Conservation (phyloP, 2,797 vertebrate genomes). For the Sciurus carolinensis region DNA sequence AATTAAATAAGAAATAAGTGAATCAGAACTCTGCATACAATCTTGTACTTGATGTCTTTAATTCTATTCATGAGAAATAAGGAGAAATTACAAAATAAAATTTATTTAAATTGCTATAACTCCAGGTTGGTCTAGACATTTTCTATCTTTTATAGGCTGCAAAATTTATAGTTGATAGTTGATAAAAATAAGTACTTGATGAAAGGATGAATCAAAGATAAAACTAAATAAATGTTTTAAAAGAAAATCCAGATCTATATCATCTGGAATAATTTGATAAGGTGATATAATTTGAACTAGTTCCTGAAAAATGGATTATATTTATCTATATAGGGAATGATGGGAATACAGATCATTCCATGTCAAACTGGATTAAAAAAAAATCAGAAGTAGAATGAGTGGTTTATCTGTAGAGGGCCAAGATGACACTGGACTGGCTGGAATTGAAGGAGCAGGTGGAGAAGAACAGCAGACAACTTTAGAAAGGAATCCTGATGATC, state of each 20-base stretch:
- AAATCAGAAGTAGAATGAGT: background rate
- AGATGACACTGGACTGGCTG: background rate
- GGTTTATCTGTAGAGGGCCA: background rate
- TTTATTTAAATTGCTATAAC: constrained; percentile 1
- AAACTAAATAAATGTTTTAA: background rate
- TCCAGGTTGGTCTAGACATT: background rate
- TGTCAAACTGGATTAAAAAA: background rate
- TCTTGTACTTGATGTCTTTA: background rate
- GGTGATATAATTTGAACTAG: background rate
- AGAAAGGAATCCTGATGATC: background rate
- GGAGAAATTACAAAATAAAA: constrained; percentile 12
- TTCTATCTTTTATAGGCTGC: background rate
- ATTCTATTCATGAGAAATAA: background rate
- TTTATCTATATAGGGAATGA: background rate
- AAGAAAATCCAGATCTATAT: background rate
- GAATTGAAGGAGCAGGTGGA: background rate
- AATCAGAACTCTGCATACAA: background rate
- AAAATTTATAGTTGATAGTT: background rate
- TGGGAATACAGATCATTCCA: background rate
- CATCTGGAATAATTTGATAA: background rate
- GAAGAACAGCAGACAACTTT: background rate
- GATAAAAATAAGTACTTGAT: background rate
- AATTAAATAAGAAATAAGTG: background rate
- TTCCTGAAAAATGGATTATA: background rate
- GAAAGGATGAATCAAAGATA: constrained; percentile 1